Evolutionary conservation across 2,797 vertebrate genomes (phyloP).

Genomic region (Hybognathus amarus): DNA sequence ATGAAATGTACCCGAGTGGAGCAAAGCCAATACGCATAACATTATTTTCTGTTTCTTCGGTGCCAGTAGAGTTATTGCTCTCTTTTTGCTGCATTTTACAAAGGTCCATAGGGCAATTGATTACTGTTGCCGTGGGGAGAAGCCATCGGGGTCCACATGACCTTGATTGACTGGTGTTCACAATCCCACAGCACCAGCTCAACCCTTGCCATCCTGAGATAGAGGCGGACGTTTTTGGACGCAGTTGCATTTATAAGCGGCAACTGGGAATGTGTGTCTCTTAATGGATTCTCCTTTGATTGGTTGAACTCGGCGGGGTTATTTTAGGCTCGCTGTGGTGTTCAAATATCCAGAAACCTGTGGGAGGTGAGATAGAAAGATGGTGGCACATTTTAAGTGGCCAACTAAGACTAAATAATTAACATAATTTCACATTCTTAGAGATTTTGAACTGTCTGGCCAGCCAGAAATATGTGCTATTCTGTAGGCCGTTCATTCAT

Average conservation of each 20-base stretch:
- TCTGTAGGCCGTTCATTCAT: background rate
- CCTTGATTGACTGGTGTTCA: slow-evolving; percentile 62
- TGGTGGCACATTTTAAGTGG: slow-evolving; percentile 12
- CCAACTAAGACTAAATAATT: background rate
- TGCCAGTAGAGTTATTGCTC: slow-evolving; percentile 55
- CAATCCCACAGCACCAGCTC: background rate
- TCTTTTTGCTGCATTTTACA: slow-evolving; percentile 61
- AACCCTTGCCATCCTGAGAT: background rate
- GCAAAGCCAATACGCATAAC: slow-evolving; percentile 51
- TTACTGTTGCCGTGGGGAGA: slow-evolving; percentile 63
- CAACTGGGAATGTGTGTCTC: slow-evolving; percentile 29
- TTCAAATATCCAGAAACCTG: slow-evolving; percentile 23
- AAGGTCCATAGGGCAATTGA: slow-evolving; percentile 71
- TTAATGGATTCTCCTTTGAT: slow-evolving; percentile 30
- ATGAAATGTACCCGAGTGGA: slow-evolving; percentile 59
- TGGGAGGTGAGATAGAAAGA: slow-evolving; percentile 1
- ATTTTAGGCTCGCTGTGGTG: slow-evolving; percentile 5
- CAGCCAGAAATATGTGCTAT: background rate
- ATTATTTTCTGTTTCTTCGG: slow-evolving; percentile 57
- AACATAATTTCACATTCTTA: slow-evolving; percentile 14
- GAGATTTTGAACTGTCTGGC: background rate
- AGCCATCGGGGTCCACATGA: slow-evolving; percentile 62
- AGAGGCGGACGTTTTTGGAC: background rate
- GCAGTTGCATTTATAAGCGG: slow-evolving; percentile 41
- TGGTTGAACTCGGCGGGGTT: background rate